Percentiles rank a stretch among this genome's conserved stretches.
phyloP scores from a whole-genome alignment of 2,797 vertebrate species.

The Xiphophorus birchmanni region DNA sequence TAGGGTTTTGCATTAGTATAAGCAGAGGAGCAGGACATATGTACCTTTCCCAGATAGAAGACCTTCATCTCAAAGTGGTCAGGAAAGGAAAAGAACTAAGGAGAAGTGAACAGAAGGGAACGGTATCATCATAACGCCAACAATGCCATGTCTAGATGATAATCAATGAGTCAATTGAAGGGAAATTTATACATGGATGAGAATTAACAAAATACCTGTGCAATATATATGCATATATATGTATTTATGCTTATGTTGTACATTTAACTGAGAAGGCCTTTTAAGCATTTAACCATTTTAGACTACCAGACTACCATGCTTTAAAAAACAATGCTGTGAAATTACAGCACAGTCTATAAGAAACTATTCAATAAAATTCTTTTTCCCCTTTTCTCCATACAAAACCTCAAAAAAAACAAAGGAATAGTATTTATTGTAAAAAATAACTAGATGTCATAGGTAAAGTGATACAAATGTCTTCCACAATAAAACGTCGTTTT shows the following conservation, averaged over 20 bases:
- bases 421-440: background rate
- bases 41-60: background rate
- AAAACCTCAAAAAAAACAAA: background rate
- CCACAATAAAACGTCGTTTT: slow-evolving; percentile 48
- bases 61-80: background rate
- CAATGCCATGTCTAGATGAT: background rate
- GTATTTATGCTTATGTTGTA: background rate
- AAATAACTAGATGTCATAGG: background rate
- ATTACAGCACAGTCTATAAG: background rate
- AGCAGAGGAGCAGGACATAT: background rate
- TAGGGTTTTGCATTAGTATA: background rate
- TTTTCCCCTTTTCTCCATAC: too few species aligned
- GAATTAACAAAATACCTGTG: background rate
- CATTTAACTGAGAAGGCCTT: background rate
- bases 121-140: background rate
- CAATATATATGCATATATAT: background rate
- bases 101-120: background rate
- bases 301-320: background rate
- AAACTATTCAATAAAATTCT: background rate
- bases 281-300: background rate
- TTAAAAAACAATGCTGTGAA: background rate
- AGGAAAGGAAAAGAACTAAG: background rate
- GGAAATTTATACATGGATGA: background rate
- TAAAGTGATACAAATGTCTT: slow-evolving; percentile 35
- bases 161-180: background rate